Evolutionary conservation across 2,888 invertebrate genomes (phyloP).

Genomic region (Nematopogon swammerdamellus): DNA sequence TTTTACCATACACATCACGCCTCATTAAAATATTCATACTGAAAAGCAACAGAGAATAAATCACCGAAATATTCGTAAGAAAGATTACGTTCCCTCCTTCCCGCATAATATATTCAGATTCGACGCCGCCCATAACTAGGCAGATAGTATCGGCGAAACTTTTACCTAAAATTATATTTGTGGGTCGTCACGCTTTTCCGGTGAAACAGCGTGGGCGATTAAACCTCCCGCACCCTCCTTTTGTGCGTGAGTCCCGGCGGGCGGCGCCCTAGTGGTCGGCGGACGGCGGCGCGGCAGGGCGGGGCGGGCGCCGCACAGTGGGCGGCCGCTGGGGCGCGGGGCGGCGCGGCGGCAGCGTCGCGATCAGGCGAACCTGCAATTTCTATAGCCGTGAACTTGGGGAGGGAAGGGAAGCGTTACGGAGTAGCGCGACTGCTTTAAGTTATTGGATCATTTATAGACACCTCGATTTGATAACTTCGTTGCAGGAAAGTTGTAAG

Average conservation of each 20-base stretch:
- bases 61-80: background rate
- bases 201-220: constrained; percentile 34
- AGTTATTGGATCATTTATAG: background rate
- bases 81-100: background rate
- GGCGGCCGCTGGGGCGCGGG: constrained; percentile 14
- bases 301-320: constrained; percentile 13
- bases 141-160: constrained; percentile 29
- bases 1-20: too few relatives aligned
- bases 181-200: constrained; percentile 56
- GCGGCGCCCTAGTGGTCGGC: constrained; percentile 14
- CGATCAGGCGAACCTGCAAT: constrained; percentile 30
- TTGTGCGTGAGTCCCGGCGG: constrained; percentile 28
- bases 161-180: constrained; percentile 55
- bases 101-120: background rate
- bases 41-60: too few relatives aligned
- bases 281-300: constrained; percentile 9
- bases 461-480: constrained; percentile 2
- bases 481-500: too few relatives aligned
- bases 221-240: constrained; percentile 30
- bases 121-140: background rate
- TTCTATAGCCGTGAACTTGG: constrained; percentile 15
- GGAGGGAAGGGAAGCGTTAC: constrained; percentile 2
- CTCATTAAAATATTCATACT: too few relatives aligned
- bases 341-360: constrained; percentile 9
- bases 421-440: background rate